A percentile compares a stretch with the other conserved stretches of the same genome.
Evolutionary conservation across 2,888 invertebrate species (phyloP).

Genomic region (Conus canariensis): DNA sequence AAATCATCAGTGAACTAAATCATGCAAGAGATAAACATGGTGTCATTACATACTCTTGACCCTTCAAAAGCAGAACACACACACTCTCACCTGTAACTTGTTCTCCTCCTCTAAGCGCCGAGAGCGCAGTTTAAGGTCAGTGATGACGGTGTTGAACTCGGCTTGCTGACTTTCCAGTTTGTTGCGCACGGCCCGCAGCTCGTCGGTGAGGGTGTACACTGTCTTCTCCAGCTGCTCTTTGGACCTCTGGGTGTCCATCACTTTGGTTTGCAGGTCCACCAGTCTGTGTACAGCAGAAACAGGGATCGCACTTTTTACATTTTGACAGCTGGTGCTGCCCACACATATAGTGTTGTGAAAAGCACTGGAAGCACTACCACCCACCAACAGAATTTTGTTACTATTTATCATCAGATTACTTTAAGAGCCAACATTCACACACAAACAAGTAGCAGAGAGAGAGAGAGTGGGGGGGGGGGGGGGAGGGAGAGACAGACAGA

Average conservation of each 20-base stretch:
- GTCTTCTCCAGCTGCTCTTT: slow-evolving; percentile 73
- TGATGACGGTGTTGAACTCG: slow-evolving; percentile 67
- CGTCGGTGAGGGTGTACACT: slow-evolving; percentile 71
- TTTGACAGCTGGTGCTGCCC: neutral
- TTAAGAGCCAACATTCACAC: too few relatives aligned
- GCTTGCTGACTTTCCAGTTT: slow-evolving; percentile 71
- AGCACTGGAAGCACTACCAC: neutral
- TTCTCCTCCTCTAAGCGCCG: slow-evolving; percentile 76
- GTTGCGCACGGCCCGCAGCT: slow-evolving; percentile 70
- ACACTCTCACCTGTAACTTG: slow-evolving; percentile 65
- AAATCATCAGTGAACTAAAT: too few relatives aligned
- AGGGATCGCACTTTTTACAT: neutral
- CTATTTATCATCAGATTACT: too few relatives aligned
- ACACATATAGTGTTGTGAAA: too few relatives aligned
- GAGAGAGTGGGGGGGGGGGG: too few relatives aligned
- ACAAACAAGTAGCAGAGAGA: neutral
- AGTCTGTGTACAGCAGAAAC: slow-evolving; percentile 55
- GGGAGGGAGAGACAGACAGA: too few relatives aligned
- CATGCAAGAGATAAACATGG: too few relatives aligned
- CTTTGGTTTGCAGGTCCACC: slow-evolving; percentile 64
- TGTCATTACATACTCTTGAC: too few relatives aligned
- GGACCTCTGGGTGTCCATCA: slow-evolving; percentile 69
- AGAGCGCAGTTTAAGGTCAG: slow-evolving; percentile 72
- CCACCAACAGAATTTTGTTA: too few relatives aligned
- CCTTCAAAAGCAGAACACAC: neutral